Evolutionary conservation across 2,113 vertebrate species (phyloP).

Genomic region (Tachysurus vachellii): DNA sequence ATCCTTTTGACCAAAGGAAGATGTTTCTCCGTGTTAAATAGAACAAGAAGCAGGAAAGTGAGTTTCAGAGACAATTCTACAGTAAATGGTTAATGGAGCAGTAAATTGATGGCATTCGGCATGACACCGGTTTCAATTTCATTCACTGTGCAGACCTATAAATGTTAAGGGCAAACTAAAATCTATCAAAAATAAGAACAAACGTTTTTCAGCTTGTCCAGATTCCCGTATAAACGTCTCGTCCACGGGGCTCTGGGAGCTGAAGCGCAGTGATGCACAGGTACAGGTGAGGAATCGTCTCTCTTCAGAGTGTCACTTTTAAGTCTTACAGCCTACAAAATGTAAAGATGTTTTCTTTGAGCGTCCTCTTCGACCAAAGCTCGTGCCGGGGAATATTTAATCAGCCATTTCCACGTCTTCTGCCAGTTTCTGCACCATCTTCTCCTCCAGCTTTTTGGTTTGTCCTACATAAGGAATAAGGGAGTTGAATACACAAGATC

Average conservation of each 20-base stretch:
- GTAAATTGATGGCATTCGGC: neutral
- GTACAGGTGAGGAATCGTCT: neutral
- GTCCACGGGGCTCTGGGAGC: neutral
- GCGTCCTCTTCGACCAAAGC: neutral
- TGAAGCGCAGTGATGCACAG: neutral
- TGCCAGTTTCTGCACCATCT: conserved; percentile 92
- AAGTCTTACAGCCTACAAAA: neutral
- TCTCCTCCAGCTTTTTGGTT: conserved; percentile 88
- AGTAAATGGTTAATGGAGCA: neutral
- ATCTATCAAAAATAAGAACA: neutral
- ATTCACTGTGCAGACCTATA: neutral
- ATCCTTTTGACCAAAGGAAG: neutral
- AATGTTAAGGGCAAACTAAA: neutral
- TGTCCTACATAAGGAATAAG: conserved; percentile 74
- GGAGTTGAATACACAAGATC: neutral
- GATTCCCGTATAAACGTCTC: neutral
- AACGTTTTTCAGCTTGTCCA: neutral
- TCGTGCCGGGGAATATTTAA: conserved; percentile 22
- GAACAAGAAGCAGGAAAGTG: neutral
- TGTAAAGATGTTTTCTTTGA: conserved; percentile 1
- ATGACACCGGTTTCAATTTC: neutral
- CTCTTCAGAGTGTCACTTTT: neutral
- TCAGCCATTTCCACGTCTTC: conserved; percentile 89
- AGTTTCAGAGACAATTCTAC: neutral
- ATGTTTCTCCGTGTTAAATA: neutral